phyloP scores from a whole-genome alignment of 2,113 vertebrate genomes.

The Cheirogaleus medius region DNA sequence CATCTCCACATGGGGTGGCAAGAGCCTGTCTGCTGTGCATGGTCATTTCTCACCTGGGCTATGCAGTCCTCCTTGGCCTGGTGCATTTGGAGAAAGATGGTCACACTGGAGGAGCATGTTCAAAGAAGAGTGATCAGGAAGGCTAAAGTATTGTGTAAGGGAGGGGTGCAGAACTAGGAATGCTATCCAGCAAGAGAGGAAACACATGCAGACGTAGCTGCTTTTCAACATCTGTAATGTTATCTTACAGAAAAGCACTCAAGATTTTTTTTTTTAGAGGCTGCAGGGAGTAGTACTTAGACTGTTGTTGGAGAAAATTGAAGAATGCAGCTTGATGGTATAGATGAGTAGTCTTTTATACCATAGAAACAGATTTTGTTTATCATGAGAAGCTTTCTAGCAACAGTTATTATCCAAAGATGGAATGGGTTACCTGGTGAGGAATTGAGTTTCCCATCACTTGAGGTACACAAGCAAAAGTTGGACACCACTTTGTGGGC shows the following conservation, averaged over 20 bases:
- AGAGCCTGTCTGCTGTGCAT: background rate
- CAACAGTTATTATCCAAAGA: background rate
- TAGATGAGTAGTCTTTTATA: background rate
- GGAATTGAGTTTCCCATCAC: background rate
- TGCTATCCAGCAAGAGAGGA: background rate
- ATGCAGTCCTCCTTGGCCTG: background rate
- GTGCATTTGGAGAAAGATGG: background rate
- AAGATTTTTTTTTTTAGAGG: background rate
- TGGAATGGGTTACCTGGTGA: slow-evolving; percentile 30
- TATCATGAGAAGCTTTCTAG: background rate
- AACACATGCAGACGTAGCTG: background rate
- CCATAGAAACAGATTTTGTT: background rate
- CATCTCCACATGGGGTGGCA: background rate
- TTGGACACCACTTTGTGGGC: background rate
- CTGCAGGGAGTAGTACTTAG: background rate
- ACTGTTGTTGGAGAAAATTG: background rate
- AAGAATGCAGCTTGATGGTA: no score
- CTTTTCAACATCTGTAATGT: background rate
- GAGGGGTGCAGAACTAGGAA: background rate
- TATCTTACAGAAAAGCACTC: background rate
- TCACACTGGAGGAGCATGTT: background rate
- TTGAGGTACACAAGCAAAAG: background rate
- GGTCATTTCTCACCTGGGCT: background rate
- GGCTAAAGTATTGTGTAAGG: background rate
- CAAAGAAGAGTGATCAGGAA: background rate